phyloP scores from a whole-genome alignment of 2,888 invertebrate genomes.

The Machimus rusticus region DNA sequence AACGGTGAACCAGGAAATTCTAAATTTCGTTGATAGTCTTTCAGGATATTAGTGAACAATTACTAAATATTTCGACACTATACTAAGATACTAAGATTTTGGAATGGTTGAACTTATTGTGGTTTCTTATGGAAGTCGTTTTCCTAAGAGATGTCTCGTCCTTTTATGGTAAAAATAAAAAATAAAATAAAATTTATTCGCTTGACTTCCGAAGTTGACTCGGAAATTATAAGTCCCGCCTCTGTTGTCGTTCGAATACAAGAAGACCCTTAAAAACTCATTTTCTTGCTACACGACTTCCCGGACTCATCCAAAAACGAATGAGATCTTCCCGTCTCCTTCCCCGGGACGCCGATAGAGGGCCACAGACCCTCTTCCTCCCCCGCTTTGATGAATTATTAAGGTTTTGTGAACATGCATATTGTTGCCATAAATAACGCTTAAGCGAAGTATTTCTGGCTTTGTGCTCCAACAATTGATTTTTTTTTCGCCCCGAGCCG shows the following conservation, averaged over 20 bases:
- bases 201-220: neutral
- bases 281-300: neutral
- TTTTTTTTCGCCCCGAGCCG: neutral
- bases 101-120: neutral
- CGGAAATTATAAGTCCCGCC: neutral
- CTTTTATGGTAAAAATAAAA: no score
- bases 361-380: neutral
- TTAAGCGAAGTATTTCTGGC: neutral
- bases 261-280: neutral
- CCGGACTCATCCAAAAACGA: neutral
- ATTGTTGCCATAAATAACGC: neutral
- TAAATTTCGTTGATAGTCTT: no score
- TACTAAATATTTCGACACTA: no score
- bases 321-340: neutral
- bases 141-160: neutral
- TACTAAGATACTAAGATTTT: no score
- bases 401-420: neutral
- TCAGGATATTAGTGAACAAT: no score
- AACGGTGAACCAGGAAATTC: no score
- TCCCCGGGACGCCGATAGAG: neutral
- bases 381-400: neutral
- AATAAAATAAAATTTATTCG: neutral
- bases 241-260: neutral
- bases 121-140: neutral
- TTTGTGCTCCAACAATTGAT: neutral